Evolutionary conservation across 1,140 invertebrate species (phyloP).

Genomic region (Mya arenaria): DNA sequence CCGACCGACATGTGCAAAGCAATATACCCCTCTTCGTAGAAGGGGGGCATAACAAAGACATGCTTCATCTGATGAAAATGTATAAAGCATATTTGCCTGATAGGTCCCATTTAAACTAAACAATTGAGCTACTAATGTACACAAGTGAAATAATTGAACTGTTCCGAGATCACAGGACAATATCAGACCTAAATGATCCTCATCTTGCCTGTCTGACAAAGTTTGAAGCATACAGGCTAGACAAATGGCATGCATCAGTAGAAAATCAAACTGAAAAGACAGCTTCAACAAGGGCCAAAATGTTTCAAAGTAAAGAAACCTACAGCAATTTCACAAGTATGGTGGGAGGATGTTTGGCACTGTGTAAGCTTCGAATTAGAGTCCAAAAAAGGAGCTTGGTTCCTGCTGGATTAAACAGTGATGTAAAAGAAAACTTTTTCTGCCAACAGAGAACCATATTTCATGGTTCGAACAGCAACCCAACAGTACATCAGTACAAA

Average conservation of each 20-base stretch:
- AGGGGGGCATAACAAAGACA: too few species aligned
- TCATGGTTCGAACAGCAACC: slow-evolving; percentile 57
- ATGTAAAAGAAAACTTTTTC: slow-evolving; percentile 27
- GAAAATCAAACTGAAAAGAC: not conserved
- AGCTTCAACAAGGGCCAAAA: slow-evolving; percentile 31
- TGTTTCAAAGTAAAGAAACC: slow-evolving; percentile 49
- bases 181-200: slow-evolving; percentile 41
- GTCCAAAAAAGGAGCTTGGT: slow-evolving; percentile 40
- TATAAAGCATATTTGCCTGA: not conserved
- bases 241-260: slow-evolving; percentile 35
- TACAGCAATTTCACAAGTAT: slow-evolving; percentile 40
- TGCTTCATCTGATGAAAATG: slow-evolving; percentile 4
- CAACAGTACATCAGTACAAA: slow-evolving; percentile 50
- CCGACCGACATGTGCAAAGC: too few species aligned
- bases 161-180: slow-evolving; percentile 54
- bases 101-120: not conserved
- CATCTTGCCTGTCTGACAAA: slow-evolving; percentile 28
- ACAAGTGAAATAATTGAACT: slow-evolving; percentile 43
- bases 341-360: slow-evolving; percentile 36
- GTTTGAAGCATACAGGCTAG: slow-evolving; percentile 40
- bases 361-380: slow-evolving; percentile 45
- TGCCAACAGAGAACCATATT: slow-evolving; percentile 51
- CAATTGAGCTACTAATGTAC: slow-evolving; percentile 43
- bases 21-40: too few species aligned
- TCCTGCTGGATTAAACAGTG: slow-evolving; percentile 53